Conservation (phyloP, 2,113 vertebrate genomes). For the Limnothrissa miodon region DNA sequence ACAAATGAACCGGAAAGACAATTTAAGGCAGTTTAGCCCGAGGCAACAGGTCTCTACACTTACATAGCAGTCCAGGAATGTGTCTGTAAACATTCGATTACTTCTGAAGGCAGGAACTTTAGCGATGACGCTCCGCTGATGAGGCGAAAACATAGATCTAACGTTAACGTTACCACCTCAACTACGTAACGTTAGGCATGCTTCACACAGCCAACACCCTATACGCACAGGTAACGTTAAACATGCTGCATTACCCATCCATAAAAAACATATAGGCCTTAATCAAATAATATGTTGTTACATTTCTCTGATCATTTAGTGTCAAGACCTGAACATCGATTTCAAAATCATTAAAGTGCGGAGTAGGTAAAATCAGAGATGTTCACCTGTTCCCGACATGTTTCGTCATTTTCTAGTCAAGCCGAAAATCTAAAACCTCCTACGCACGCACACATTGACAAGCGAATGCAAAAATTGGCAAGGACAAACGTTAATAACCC, state of each 20-base stretch:
- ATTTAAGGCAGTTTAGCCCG: neutral
- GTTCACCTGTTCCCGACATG: neutral
- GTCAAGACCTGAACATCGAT: neutral
- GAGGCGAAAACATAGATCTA: too few species aligned
- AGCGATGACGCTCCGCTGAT: neutral
- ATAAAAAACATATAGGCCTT: neutral
- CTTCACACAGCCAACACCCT: slow-evolving; percentile 12
- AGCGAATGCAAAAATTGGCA: neutral
- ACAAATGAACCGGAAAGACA: neutral
- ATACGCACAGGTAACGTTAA: neutral
- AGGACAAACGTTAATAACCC: neutral
- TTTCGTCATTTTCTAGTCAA: neutral
- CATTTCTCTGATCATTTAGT: neutral
- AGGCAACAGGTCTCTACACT: neutral
- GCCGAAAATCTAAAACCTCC: neutral
- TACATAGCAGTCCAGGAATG: neutral
- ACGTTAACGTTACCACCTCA: neutral
- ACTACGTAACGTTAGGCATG: neutral
- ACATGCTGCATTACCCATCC: neutral
- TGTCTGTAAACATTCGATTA: neutral
- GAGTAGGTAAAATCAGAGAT: too few species aligned
- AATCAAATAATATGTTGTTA: neutral
- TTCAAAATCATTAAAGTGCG: neutral
- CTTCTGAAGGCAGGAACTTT: neutral
- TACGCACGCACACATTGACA: neutral